These are phyloP conservation scores for Corythoichthys intestinalis DNA, from an alignment of 2,113 vertebrate genomes.

Conservation along the genomic window DNA sequence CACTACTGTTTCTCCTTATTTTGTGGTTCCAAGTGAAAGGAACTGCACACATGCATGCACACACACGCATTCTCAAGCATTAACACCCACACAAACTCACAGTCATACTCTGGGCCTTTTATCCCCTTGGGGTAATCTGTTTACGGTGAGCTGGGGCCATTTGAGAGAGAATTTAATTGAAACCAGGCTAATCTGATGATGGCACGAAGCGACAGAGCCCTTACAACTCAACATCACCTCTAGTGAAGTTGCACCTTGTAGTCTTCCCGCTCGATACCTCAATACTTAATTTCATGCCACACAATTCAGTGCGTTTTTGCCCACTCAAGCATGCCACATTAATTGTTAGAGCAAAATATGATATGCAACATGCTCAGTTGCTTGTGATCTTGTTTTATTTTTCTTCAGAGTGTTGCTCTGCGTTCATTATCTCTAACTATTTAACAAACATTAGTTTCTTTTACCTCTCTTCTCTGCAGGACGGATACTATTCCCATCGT, in stretches of 20 bases:
- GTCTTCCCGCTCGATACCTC: slow-evolving; percentile 41
- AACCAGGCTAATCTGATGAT: slow-evolving; percentile 65
- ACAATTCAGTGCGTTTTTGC: slow-evolving; percentile 44
- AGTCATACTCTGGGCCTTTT: slow-evolving; percentile 45
- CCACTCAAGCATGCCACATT: slow-evolving; percentile 47
- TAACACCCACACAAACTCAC: slow-evolving; percentile 29
- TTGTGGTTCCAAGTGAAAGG: slow-evolving; percentile 19
- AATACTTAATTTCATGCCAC: slow-evolving; percentile 65
- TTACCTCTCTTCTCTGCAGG: slow-evolving; percentile 65
- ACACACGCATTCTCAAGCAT: slow-evolving; percentile 10
- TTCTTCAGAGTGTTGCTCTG: not conserved
- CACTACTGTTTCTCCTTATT: slow-evolving; percentile 30
- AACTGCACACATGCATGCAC: slow-evolving; percentile 18
- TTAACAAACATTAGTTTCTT: slow-evolving; percentile 17
- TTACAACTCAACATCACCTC: slow-evolving; percentile 35
- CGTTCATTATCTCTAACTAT: slow-evolving; percentile 4
- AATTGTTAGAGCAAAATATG: slow-evolving; percentile 62
- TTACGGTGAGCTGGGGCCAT: slow-evolving; percentile 52
- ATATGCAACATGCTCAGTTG: slow-evolving; percentile 47
- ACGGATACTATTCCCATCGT: slow-evolving; percentile 90
- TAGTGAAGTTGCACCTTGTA: slow-evolving; percentile 46
- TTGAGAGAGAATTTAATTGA: slow-evolving; percentile 64
- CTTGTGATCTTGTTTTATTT: slow-evolving; percentile 44
- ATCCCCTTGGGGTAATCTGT: slow-evolving; percentile 57
- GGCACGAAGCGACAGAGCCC: slow-evolving; percentile 26